These are phyloP conservation scores for Syngnathus floridae DNA, from an alignment of 2,113 vertebrate species.

Conservation along the genomic window DNA sequence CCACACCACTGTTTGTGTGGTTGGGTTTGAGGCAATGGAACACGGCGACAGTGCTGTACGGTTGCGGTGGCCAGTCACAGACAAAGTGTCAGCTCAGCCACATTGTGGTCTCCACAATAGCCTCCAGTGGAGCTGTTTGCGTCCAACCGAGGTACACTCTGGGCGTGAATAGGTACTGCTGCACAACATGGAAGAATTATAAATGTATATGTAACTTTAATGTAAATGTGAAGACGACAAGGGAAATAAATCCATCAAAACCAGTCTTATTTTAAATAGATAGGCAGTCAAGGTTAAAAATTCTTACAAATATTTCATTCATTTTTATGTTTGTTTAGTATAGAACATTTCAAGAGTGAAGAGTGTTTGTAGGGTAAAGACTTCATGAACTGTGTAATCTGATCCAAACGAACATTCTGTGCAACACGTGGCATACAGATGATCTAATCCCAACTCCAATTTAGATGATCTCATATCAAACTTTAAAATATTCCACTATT, in stretches of 20 bases:
- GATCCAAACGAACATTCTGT: conserved; percentile 6
- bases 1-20: conserved; percentile 59
- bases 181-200: conserved; percentile 41
- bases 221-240: conserved; percentile 2
- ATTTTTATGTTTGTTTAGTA: not conserved
- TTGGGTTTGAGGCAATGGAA: conserved; percentile 28
- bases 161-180: conserved; percentile 26
- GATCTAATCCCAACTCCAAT: conserved; percentile 23
- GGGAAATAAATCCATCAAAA: conserved; percentile 5
- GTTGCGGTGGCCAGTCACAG: conserved; percentile 48
- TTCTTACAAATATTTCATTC: no score
- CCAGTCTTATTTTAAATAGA: not conserved
- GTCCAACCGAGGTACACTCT: conserved; percentile 58
- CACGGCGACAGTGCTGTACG: conserved; percentile 37
- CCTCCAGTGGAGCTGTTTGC: conserved; percentile 58
- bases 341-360: no score
- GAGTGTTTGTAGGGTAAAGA: conserved; percentile 17
- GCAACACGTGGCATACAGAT: conserved; percentile 14
- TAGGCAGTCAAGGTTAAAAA: not conserved
- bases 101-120: conserved; percentile 57
- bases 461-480: conserved; percentile 23
- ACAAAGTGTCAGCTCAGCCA: conserved; percentile 47
- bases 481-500: conserved; percentile 7
- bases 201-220: conserved; percentile 44
- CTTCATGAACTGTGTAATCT: conserved; percentile 22